Evolutionary conservation across 2,888 invertebrate genomes (phyloP).

Genomic region (Tipula vernalis): DNA sequence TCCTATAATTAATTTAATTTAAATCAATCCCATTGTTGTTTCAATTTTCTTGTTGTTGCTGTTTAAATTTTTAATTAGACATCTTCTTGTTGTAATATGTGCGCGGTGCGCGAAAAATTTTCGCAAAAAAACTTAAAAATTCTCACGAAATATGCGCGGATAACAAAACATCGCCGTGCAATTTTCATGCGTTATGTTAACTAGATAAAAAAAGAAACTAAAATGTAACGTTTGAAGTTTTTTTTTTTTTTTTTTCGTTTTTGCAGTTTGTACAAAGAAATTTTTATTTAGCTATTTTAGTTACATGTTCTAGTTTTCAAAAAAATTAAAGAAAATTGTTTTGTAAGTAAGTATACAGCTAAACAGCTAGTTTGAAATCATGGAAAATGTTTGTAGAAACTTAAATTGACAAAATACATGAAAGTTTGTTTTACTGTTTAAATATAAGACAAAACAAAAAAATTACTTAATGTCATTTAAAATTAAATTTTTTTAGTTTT

Average conservation of each 20-base stretch:
- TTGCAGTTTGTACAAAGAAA: background rate
- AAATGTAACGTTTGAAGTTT: background rate
- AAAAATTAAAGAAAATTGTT: background rate
- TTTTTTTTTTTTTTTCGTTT: background rate
- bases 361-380: background rate
- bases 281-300: background rate
- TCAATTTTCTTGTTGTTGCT: background rate
- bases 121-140: background rate
- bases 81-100: background rate
- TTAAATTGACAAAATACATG: background rate
- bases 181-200: background rate
- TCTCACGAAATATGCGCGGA: background rate
- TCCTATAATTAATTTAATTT: background rate
- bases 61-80: background rate
- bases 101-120: background rate
- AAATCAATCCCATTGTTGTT: background rate
- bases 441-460: background rate
- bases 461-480: background rate
- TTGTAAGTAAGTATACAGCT: background rate
- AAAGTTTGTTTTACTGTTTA: background rate
- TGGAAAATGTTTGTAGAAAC: background rate
- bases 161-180: background rate
- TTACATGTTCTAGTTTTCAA: slow-evolving; percentile 4
- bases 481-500: background rate
- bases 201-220: background rate